Conservation (phyloP, 2,797 vertebrate species). For the Onychomys leucogaster region DNA sequence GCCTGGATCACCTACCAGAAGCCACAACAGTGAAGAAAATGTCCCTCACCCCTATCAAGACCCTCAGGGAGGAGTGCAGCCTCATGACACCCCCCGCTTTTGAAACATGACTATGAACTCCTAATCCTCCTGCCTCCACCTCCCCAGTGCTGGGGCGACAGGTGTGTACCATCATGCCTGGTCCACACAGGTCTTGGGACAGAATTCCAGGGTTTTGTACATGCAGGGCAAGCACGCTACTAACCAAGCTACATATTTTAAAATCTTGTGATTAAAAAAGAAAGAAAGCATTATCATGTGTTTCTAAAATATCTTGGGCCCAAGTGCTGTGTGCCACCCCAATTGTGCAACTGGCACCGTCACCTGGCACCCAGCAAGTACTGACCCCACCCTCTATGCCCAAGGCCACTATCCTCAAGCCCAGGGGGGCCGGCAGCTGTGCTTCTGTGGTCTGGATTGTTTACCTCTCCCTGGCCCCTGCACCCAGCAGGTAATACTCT, state of each 20-base stretch:
- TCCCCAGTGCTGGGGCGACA: neutral
- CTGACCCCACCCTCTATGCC: accelerated
- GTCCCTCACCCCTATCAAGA: neutral
- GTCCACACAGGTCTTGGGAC: neutral
- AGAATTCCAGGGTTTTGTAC: neutral
- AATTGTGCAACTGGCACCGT: neutral
- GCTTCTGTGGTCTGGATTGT: slow-evolving; percentile 42
- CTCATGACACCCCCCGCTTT: neutral
- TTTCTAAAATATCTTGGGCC: neutral
- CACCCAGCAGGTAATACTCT: neutral
- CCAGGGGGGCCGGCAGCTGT: neutral
- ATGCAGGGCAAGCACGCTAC: too few relatives aligned
- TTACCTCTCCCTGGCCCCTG: slow-evolving; percentile 56
- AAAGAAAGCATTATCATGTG: too few relatives aligned
- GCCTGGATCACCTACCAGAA: neutral
- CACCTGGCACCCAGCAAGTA: neutral
- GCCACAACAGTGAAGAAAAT: neutral
- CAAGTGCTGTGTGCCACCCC: neutral
- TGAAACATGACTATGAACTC: neutral
- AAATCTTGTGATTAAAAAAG: neutral
- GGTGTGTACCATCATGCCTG: neutral
- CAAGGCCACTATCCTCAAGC: neutral
- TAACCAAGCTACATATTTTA: neutral
- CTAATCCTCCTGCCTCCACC: neutral
- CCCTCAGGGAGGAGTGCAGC: neutral